Evolutionary conservation across 2,113 vertebrate genomes (phyloP), one percentile per base, ranked within the genome.

Genomic region (Muntiacus muntjak): DNA sequence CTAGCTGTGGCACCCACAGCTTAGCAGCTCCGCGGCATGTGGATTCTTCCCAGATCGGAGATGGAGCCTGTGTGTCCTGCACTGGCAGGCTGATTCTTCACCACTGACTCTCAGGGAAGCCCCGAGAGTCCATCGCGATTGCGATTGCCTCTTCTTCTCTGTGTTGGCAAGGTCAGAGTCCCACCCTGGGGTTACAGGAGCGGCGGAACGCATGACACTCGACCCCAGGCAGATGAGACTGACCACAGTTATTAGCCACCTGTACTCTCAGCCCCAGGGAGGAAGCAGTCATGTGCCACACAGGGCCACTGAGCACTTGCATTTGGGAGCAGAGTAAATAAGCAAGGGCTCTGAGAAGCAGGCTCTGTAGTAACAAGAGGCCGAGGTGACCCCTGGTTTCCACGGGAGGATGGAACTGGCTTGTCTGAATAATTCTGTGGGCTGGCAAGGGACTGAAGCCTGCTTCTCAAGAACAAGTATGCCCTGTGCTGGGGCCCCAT

Each of bases 11-110:
- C n/a, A 26, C 2, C 1, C 40, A 43, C 2, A 43, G 23, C 40
- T 76, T 7, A 26, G 40, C 23, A 14, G 3, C 40, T 76, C 36
- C 1, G 0, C 1, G 23, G 36, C 36, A 76, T 0, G 71, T 43
- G 71, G 23, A 40, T 14, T 76, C 71, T 76, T 26, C 71, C 36
- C 40, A 43, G 71, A 43, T 76, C 23, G 26, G 36, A 43, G 40
- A 76, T 7, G 21, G 6, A 76, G 43, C 6, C 40, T 15, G 12
- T 15, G 36, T 7, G 12, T 43, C n/a, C 19, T 0, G 71, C 71
- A 43, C 23, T 25, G 21, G 36, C 36, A 14, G 71, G 71, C 71
- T 0, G 12, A 43, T 43, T 76, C 36, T 15, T 43, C 43, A 76
- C 71, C 71, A 26, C 12, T 40, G 40, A 76, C 36, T 23, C 71